Percentiles rank a stretch among this genome's conserved stretches.
Evolutionary conservation across 2,888 invertebrate genomes (phyloP).

Genomic region (Oxyscelio sp.): DNA sequence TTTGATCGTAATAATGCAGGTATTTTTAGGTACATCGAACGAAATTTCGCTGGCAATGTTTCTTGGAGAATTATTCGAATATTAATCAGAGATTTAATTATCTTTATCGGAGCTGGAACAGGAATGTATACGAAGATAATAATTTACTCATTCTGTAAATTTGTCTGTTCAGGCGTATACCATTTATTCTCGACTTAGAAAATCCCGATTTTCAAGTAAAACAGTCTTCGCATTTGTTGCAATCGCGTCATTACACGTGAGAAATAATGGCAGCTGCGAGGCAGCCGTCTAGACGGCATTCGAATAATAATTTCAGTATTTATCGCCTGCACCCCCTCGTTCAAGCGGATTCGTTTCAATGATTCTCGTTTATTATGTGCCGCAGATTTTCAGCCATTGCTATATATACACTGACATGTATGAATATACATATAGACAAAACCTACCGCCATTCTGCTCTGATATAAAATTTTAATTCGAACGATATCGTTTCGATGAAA

Average conservation of each 20-base stretch:
- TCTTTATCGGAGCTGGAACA: slow-evolving; percentile 48
- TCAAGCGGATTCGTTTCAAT: slow-evolving; percentile 69
- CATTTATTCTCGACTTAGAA: slow-evolving; percentile 71
- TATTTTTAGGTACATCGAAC: slow-evolving; percentile 52
- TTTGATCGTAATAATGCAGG: slow-evolving; percentile 30
- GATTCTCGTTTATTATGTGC: slow-evolving; percentile 74
- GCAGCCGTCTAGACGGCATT: slow-evolving; percentile 75
- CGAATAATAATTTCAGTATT: slow-evolving; percentile 76
- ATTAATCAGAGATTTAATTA: slow-evolving; percentile 67
- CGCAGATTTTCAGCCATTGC: slow-evolving; percentile 64
- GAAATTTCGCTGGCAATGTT: slow-evolving; percentile 20
- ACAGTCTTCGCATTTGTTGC: slow-evolving; percentile 69
- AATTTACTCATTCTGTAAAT: slow-evolving; percentile 55
- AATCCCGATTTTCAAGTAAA: slow-evolving; percentile 66
- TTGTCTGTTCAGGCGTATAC: slow-evolving; percentile 65
- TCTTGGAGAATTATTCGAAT: slow-evolving; percentile 39
- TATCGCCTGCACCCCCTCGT: slow-evolving; percentile 72
- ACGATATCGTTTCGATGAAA: slow-evolving; percentile 42
- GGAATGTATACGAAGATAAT: slow-evolving; percentile 7
- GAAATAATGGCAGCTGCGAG: slow-evolving; percentile 74
- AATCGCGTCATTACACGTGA: slow-evolving; percentile 76
- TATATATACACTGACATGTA: slow-evolving; percentile 55
- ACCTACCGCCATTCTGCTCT: slow-evolving; percentile 43
- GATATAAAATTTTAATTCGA: slow-evolving; percentile 49
- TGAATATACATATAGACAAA: slow-evolving; percentile 41